Percentiles rank a stretch among this genome's conserved stretches.
Evolutionary conservation across 2,113 vertebrate genomes (phyloP).

Genomic region (Morone chrysops): DNA sequence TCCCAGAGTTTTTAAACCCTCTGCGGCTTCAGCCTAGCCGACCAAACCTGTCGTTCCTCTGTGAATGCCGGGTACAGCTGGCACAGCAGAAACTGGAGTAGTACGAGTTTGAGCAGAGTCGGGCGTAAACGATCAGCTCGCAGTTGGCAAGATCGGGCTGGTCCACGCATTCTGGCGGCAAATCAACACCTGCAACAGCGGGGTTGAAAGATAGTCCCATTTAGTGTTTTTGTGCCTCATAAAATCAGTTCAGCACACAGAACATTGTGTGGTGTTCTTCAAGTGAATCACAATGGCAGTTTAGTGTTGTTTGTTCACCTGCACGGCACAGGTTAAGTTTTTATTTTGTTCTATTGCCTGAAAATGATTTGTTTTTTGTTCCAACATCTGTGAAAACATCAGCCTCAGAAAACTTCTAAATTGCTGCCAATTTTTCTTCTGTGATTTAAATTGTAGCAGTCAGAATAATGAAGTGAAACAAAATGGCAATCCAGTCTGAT

Average conservation of each 20-base stretch:
- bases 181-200: constrained; percentile 8
- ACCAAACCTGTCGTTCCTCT: constrained; percentile 30
- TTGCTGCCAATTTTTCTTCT: too few species aligned
- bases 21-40: constrained; percentile 31
- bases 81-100: constrained; percentile 97
- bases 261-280: not conserved
- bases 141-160: constrained; percentile 95
- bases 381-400: not conserved
- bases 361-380: not conserved
- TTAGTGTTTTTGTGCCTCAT: not conserved
- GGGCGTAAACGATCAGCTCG: constrained; percentile 91
- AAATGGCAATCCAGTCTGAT: not conserved
- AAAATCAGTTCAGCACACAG: not conserved
- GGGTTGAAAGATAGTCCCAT: not conserved
- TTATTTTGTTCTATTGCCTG: not conserved
- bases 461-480: not conserved
- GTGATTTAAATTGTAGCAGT: too few species aligned
- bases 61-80: constrained; percentile 87
- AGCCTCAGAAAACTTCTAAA: too few species aligned
- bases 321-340: not conserved
- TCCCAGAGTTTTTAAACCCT: not conserved
- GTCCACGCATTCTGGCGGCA: constrained; percentile 87
- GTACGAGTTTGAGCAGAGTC: constrained; percentile 91
- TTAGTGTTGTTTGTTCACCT: not conserved
- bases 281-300: too few species aligned